Evolutionary conservation across 2,888 invertebrate species (phyloP).

Genomic region (Lochmaea crataegi): DNA sequence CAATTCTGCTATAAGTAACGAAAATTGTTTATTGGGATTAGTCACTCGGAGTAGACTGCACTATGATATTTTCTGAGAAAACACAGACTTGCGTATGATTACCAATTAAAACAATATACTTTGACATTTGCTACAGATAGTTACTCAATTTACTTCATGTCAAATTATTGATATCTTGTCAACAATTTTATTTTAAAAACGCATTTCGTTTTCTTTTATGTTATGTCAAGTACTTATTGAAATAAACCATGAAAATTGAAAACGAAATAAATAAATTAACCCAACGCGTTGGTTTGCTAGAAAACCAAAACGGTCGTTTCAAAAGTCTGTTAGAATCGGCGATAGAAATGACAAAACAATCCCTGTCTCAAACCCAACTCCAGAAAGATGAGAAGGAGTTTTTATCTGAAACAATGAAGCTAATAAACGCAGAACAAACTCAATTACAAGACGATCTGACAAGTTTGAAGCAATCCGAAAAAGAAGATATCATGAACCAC

Average conservation of each 20-base stretch:
- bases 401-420: slow-evolving; percentile 45
- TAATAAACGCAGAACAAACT: slow-evolving; percentile 48
- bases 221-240: background rate
- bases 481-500: slow-evolving; percentile 28
- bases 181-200: too few relatives aligned
- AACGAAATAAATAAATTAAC: slow-evolving; percentile 50
- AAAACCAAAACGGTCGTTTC: slow-evolving; percentile 49
- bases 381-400: slow-evolving; percentile 44
- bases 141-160: too few relatives aligned
- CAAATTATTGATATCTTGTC: too few relatives aligned
- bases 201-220: background rate
- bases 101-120: too few relatives aligned
- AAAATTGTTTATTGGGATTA: too few relatives aligned
- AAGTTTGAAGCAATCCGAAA: slow-evolving; percentile 32
- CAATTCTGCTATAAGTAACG: too few relatives aligned
- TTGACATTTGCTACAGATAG: too few relatives aligned
- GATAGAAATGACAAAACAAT: slow-evolving; percentile 43
- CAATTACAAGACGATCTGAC: slow-evolving; percentile 47
- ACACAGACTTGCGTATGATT: too few relatives aligned
- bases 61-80: too few relatives aligned
- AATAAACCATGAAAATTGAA: slow-evolving; percentile 49
- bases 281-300: slow-evolving; percentile 44
- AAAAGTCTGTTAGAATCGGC: slow-evolving; percentile 49
- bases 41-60: too few relatives aligned
- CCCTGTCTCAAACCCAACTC: slow-evolving; percentile 28